These are phyloP conservation scores for Jaculus jaculus DNA, from an alignment of 2,113 vertebrate genomes.

Conservation along the genomic window DNA sequence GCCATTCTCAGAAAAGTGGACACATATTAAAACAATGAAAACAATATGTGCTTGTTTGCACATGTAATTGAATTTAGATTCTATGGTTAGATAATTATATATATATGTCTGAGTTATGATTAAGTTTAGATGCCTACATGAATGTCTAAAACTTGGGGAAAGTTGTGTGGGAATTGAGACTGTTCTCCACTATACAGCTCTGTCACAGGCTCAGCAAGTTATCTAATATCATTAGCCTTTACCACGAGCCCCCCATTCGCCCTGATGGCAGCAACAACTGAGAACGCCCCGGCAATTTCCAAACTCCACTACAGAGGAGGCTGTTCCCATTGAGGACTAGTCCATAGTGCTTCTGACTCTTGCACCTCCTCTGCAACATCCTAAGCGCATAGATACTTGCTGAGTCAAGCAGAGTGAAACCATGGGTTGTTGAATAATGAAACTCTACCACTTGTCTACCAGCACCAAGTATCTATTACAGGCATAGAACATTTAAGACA, in stretches of 20 bases:
- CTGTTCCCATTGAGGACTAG: neutral
- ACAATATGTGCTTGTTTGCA: neutral
- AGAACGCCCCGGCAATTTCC: neutral
- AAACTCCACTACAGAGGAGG: neutral
- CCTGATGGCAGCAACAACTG: neutral
- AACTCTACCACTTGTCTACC: neutral
- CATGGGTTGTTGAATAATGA: neutral
- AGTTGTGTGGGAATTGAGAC: neutral
- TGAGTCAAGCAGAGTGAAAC: neutral
- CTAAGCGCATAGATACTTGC: neutral
- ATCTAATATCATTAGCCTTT: neutral
- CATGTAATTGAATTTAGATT: neutral
- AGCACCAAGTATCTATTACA: neutral
- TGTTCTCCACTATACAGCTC: neutral
- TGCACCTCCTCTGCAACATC: neutral
- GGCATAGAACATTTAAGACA: neutral
- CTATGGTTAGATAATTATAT: neutral
- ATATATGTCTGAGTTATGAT: neutral
- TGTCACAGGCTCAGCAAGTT: neutral
- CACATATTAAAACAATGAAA: neutral
- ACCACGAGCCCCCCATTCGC: neutral
- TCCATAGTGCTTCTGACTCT: neutral
- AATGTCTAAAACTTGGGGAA: neutral
- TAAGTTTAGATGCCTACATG: neutral
- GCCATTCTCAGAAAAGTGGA: neutral